Evolutionary conservation across 2,113 vertebrate genomes (phyloP).

Genomic region (Limnothrissa miodon): DNA sequence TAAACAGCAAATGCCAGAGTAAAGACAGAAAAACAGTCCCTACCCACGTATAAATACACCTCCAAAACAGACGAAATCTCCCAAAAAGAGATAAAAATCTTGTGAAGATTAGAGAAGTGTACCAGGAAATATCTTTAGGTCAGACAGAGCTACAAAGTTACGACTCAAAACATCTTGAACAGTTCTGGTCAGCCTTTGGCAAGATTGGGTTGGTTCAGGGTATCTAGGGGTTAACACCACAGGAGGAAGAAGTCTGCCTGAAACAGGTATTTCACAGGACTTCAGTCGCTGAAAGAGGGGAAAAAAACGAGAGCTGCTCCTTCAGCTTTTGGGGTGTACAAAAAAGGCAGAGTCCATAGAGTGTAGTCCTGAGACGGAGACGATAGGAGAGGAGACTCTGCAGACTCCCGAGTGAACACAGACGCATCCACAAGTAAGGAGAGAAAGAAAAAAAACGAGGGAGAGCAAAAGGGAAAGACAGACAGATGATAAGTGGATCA

Average conservation of each 20-base stretch:
- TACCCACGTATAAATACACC: neutral
- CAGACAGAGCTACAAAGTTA: neutral
- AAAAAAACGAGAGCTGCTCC: neutral
- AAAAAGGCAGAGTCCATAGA: neutral
- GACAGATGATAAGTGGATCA: constrained; percentile 8
- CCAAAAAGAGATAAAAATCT: neutral
- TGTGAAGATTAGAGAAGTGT: neutral
- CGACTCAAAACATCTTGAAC: neutral
- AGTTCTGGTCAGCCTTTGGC: neutral
- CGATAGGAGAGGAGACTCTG: neutral
- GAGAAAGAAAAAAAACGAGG: neutral
- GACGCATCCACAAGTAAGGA: neutral
- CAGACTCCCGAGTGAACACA: constrained; percentile 10
- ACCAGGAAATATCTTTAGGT: neutral
- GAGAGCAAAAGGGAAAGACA: constrained; percentile 3
- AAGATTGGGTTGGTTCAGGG: neutral
- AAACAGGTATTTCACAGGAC: neutral
- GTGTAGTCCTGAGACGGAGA: neutral
- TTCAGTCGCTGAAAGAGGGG: neutral
- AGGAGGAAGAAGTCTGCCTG: neutral
- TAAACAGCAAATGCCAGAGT: neutral
- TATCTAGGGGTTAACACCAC: neutral
- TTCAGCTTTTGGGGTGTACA: neutral
- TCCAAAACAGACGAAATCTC: neutral
- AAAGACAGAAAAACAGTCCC: neutral